Conservation (phyloP, 2,113 vertebrate genomes). For the Stegastes partitus region DNA sequence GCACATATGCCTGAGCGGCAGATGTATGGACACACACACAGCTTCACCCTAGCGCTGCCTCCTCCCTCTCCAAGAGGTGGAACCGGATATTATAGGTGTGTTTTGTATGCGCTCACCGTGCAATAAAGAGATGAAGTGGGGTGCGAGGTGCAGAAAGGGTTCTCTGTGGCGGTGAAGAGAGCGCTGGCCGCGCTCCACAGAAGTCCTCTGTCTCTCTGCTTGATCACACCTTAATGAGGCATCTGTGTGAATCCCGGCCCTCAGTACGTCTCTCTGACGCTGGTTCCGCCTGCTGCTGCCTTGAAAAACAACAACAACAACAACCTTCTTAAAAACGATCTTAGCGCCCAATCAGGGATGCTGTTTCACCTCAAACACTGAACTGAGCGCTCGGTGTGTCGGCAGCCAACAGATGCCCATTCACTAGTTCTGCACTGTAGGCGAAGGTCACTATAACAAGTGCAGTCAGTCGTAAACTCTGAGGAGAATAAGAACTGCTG, state of each 20-base stretch:
- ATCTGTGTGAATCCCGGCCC: conserved; percentile 75
- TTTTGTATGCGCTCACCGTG: conserved; percentile 61
- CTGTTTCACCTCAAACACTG: conserved; percentile 60
- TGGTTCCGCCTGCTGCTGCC: conserved; percentile 56
- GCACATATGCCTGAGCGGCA: conserved; percentile 13
- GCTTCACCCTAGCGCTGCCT: conserved; percentile 51
- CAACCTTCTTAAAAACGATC: conserved; percentile 60
- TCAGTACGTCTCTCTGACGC: conserved; percentile 61
- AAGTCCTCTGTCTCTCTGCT: conserved; percentile 79
- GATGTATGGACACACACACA: conserved; percentile 23
- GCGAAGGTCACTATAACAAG: conserved; percentile 32
- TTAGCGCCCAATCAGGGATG: conserved; percentile 59
- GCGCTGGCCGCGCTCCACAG: conserved; percentile 79
- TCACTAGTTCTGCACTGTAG: conserved; percentile 51
- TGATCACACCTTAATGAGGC: conserved; percentile 83
- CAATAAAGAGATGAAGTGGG: conserved; percentile 79
- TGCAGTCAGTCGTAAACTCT: conserved; percentile 31
- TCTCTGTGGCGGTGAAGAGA: conserved; percentile 79
- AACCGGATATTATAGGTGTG: conserved; percentile 82
- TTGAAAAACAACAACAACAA: conserved; percentile 73
- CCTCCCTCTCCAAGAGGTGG: conserved; percentile 51
- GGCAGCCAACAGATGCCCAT: conserved; percentile 71
- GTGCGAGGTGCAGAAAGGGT: conserved; percentile 76
- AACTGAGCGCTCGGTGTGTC: conserved; percentile 44
- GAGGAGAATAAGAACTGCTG: conserved; percentile 14